Base-by-base conservation (phyloP, 2,888 invertebrate genomes). In the Ophion obscuratus region DNA sequence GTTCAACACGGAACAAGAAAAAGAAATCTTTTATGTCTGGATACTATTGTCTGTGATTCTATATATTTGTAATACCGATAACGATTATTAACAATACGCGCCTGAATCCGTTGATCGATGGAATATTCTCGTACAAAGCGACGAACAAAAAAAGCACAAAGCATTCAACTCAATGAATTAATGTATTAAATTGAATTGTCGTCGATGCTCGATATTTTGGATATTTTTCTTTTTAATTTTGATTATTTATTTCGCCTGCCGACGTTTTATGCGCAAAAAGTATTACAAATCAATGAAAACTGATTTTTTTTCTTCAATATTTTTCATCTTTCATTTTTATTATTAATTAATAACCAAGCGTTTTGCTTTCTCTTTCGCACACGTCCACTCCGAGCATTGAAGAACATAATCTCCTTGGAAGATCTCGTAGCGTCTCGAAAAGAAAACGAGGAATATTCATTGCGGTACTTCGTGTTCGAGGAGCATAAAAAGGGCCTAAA, bases 41-140 rank as follows among this genome's bases (percentile, higher is more conserved):
- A 81, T 84, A 85, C 85, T 78, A 84, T 88, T 87, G 85, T 87
- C 88, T 88, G 88, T 89, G 88, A 89, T 89, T 89, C 84, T 81
- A 71, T 83, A 86, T 64, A 81, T 81, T 84, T 74, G 76, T 78
- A 84, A 82, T 87, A 84, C 76, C 62, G 61, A 80, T 86, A 85
- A 73, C 74, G 44, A 87, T 84, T 67, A 73, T 81, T 81, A 74
- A 70, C 36, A 53, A 47, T 27, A n/a, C 44, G 71, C 62, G 73
- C 57, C 62, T 67, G 67, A 20, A 83, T 44, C 44, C 57, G 76
- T 77, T 71, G 64, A 74, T 64, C 77, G 74, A 75, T 81, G n/a
- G 74, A 84, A 85, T 82, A 70, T 64, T 40, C 36, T 62, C 64
- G 68, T 66, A 84, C 44, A 44, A 78, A 66, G 7, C n/a, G 20